Conservation (phyloP, 2,888 invertebrate genomes). For the Mylabris sibirica region DNA sequence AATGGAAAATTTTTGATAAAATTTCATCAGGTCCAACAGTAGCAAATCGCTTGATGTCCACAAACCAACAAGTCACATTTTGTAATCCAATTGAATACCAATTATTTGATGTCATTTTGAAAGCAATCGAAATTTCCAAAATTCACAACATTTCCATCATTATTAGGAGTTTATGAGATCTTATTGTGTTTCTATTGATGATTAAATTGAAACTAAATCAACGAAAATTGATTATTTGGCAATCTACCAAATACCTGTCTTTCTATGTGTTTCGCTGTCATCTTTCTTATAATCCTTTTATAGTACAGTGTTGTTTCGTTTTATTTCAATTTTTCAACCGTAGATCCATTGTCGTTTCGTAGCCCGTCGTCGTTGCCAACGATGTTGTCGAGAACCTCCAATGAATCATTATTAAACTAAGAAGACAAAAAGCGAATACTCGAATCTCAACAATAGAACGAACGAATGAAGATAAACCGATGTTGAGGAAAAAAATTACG, state of each 20-base stretch:
- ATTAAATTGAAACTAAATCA: slow-evolving; percentile 3
- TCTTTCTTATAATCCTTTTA: neutral
- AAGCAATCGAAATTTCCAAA: neutral
- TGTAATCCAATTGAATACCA: neutral
- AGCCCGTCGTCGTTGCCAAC: neutral
- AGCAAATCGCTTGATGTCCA: neutral
- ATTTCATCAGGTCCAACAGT: slow-evolving; percentile 38
- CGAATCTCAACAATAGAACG: slow-evolving; percentile 10
- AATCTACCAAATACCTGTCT: slow-evolving; percentile 7
- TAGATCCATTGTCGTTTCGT: neutral
- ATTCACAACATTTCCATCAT: neutral
- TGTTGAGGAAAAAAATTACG: neutral
- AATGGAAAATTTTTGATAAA: slow-evolving; percentile 42
- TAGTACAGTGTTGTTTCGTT: neutral
- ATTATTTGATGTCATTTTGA: neutral
- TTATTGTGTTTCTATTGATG: neutral
- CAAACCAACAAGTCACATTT: neutral
- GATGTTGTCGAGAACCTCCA: slow-evolving; percentile 4
- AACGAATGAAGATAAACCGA: slow-evolving; percentile 5
- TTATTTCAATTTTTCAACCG: slow-evolving; percentile 2
- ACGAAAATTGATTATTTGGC: neutral
- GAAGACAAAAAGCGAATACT: slow-evolving; percentile 19
- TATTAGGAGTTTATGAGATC: neutral
- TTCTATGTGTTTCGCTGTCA: neutral
- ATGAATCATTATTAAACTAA: slow-evolving; percentile 28